Conservation (phyloP, 2,797 vertebrate species). For the Tapera naevia region DNA sequence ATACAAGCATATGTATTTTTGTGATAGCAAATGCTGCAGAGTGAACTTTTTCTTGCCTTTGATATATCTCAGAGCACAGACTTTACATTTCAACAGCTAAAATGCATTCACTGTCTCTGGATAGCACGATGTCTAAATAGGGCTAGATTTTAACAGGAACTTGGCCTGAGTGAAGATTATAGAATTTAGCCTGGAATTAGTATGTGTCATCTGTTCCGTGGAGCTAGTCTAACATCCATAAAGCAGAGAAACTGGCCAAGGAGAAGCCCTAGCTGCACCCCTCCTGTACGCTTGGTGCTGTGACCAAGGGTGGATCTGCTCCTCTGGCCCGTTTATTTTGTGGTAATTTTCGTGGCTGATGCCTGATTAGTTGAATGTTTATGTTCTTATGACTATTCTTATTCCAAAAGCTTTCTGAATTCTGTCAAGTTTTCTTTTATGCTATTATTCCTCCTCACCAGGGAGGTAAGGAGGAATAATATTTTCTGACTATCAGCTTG, state of each 20-base stretch:
- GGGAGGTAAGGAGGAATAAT: background rate
- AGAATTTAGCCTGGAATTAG: background rate
- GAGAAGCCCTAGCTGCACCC: background rate
- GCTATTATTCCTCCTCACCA: background rate
- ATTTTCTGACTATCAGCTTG: background rate
- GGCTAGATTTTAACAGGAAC: background rate
- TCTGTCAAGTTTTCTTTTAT: background rate
- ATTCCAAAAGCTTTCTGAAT: background rate
- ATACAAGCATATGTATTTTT: accelerated
- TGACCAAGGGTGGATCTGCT: background rate
- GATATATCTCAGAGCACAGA: background rate
- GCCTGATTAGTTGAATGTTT: background rate
- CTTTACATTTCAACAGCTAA: background rate
- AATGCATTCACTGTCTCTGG: accelerated
- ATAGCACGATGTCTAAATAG: accelerated
- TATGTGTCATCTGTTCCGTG: accelerated
- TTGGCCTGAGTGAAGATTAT: background rate
- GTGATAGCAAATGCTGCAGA: background rate
- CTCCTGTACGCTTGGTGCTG: background rate
- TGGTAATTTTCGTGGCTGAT: background rate
- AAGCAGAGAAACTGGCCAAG: background rate
- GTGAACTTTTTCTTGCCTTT: background rate
- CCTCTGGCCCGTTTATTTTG: background rate
- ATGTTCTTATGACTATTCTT: background rate
- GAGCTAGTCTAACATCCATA: background rate